These are phyloP conservation scores for Anthopleura xanthogrammica DNA, from an alignment of 92 coral and sea anemone genomes.

Conservation along the genomic window DNA sequence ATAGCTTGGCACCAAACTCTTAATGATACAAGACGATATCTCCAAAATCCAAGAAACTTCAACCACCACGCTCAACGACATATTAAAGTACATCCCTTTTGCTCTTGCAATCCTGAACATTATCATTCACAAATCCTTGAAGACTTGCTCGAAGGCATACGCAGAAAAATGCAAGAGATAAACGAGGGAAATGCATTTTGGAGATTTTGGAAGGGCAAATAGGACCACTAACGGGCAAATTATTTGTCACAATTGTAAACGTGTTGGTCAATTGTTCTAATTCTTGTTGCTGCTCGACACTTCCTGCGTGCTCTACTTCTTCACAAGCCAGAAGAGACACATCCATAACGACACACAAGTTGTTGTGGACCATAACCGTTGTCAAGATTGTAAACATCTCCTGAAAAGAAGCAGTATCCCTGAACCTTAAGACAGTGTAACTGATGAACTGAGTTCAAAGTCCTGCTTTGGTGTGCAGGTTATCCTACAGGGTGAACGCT, in stretches of 20 bases:
- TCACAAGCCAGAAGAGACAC: no score
- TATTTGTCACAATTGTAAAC: no score
- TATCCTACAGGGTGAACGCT: no score
- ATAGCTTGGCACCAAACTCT: not conserved
- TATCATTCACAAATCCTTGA: not conserved
- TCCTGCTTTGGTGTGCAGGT: no score
- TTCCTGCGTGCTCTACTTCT: not conserved
- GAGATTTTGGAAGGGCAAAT: no score
- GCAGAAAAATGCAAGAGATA: not conserved
- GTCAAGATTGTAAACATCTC: no score
- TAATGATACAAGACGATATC: constrained; percentile 4
- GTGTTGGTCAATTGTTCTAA: not conserved
- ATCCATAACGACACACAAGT: not conserved
- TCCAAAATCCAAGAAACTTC: constrained; percentile 19
- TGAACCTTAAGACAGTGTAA: no score
- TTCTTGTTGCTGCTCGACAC: not conserved
- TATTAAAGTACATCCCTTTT: constrained; percentile 27
- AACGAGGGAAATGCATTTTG: not conserved
- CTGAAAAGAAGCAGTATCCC: no score
- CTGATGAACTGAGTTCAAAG: no score
- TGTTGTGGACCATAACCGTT: not conserved
- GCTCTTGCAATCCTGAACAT: not conserved
- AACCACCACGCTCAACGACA: constrained; percentile 23
- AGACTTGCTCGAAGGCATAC: not conserved
- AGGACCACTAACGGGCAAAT: no score